Conservation (phyloP, 2,797 vertebrate species). For the Anguilla pacifica region DNA sequence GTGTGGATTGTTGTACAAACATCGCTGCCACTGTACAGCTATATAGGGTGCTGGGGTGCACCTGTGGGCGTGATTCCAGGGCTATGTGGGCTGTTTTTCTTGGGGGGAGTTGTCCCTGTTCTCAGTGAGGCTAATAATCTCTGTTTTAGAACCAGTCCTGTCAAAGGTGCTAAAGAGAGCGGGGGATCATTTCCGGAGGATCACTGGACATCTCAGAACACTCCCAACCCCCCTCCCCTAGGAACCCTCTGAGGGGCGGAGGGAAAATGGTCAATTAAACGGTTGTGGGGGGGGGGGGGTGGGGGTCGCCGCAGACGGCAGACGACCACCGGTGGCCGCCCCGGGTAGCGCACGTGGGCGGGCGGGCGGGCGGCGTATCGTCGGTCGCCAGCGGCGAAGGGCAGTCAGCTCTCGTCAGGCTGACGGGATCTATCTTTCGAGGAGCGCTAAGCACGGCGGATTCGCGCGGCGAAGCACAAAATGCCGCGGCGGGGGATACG, state of each 20-base stretch:
- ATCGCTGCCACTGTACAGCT: not conserved
- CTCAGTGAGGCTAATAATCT: slow-evolving; percentile 75
- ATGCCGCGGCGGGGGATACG: not conserved
- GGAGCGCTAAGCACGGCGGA: not conserved
- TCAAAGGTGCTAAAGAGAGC: slow-evolving; percentile 76
- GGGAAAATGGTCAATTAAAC: slow-evolving; percentile 12
- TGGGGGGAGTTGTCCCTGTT: slow-evolving; percentile 71
- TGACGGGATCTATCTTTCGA: slow-evolving; percentile 1
- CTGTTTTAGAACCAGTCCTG: slow-evolving; percentile 71
- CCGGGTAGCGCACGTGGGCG: not conserved
- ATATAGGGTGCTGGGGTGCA: slow-evolving; percentile 9
- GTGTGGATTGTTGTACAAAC: not conserved
- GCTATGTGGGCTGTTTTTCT: slow-evolving; percentile 42
- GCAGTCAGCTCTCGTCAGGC: slow-evolving; percentile 59
- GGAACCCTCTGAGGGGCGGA: not conserved
- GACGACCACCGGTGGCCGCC: not conserved
- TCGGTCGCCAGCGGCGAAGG: slow-evolving; percentile 75
- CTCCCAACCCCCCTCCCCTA: not conserved
- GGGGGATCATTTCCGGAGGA: slow-evolving; percentile 50
- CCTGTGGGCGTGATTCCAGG: slow-evolving; percentile 42
- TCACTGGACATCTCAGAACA: slow-evolving; percentile 49
- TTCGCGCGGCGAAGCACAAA: not conserved
- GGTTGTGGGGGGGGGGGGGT: not conserved
- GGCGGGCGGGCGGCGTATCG: slow-evolving; percentile 46
- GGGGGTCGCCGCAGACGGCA: not conserved